Evolutionary conservation across 2,888 invertebrate species (phyloP).

Genomic region (Globia sparganii): DNA sequence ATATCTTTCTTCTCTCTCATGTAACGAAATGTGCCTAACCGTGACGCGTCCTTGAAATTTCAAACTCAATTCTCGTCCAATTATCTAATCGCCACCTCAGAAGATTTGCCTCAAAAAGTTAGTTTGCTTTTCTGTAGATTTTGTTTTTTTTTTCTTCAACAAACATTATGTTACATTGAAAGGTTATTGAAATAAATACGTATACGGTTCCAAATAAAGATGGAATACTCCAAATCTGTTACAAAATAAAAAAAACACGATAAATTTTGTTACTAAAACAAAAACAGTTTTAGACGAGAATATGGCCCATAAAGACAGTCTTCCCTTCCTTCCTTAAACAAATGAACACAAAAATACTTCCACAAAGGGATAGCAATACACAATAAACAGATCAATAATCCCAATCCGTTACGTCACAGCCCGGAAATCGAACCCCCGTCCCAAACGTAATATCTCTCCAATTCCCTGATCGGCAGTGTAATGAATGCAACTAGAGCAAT

Average conservation of each 20-base stretch:
- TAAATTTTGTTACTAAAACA: not conserved
- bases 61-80: too few species aligned
- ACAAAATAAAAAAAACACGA: not conserved
- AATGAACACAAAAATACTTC: slow-evolving; percentile 15
- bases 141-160: not conserved
- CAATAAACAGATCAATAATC: slow-evolving; percentile 51
- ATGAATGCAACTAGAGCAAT: slow-evolving; percentile 59
- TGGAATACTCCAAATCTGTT: not conserved
- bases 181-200: not conserved
- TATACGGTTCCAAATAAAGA: not conserved
- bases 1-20: too few species aligned
- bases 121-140: too few species aligned
- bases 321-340: not conserved
- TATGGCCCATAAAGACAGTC: not conserved
- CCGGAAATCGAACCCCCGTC: slow-evolving; percentile 62
- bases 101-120: too few species aligned
- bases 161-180: not conserved
- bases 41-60: too few species aligned
- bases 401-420: slow-evolving; percentile 33
- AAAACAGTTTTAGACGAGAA: not conserved
- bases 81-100: too few species aligned
- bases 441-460: slow-evolving; percentile 55
- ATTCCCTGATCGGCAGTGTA: slow-evolving; percentile 51
- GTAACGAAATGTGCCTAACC: too few species aligned
- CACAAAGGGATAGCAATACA: slow-evolving; percentile 7